Evolutionary conservation across 2,888 invertebrate genomes (phyloP), one percentile per base, ranked within the genome.

Genomic region (Aphidoletes aphidimyza): DNA sequence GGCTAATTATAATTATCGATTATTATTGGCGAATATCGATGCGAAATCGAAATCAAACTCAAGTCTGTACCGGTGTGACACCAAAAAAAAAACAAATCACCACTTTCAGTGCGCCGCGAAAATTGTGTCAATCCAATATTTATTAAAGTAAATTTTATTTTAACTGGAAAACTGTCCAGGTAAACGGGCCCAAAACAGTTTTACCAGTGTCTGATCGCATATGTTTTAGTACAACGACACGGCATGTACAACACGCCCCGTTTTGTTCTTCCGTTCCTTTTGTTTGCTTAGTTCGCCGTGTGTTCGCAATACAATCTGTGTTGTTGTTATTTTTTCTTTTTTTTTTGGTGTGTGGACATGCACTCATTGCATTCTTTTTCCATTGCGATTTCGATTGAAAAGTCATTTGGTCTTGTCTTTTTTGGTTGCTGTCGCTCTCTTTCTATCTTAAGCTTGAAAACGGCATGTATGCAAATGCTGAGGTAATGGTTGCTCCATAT

Each of bases 401-500:
- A 69, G 30, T 30, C 34, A 69, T 69, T 69, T 69, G 19, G 14
- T 30, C 30, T 5, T 3, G 69, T 34, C 30, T n/a, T n/a, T n/a
- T n/a, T n/a, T n/a, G n/a, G n/a, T n/a, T n/a, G n/a, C n/a, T n/a
- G n/a, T n/a, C n/a, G n/a, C n/a, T n/a, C n/a, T n/a, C n/a, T n/a
- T n/a, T n/a, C n/a, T n/a, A n/a, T n/a, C n/a, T n/a, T n/a, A n/a
- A n/a, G n/a, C n/a, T n/a, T n/a, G n/a, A n/a, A n/a, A n/a, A n/a
- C 30, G 11, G 30, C 30, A 69, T 17, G 30, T 69, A 69, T 69
- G 69, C 69, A 69, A 69, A 69, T 69, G n/a, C 5, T 69, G 69
- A 69, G 34, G 69, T 69, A 69, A 69, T 69, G 69, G 69, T 69
- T 69, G 69, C 69, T 69, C 69, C 69, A 69, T 69, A 69, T 69